Conservation (phyloP, 2,113 vertebrate genomes). For the Ceratotherium simum region DNA sequence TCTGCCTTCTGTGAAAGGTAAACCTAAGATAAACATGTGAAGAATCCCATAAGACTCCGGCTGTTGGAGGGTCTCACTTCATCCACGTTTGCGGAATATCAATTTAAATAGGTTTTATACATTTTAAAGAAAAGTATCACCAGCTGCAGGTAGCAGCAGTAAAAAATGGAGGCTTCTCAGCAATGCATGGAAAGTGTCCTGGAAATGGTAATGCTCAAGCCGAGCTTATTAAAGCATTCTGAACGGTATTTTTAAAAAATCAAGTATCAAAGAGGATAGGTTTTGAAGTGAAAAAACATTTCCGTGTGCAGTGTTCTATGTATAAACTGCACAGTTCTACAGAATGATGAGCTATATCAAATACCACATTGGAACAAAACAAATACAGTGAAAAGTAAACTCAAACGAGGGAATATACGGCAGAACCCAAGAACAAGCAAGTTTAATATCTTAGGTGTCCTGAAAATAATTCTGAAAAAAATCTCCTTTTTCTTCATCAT, state of each 20-base stretch:
- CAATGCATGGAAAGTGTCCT: slow-evolving; percentile 66
- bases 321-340: slow-evolving; percentile 78
- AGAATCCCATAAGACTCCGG: slow-evolving; percentile 46
- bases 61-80: slow-evolving; percentile 34
- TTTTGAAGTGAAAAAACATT: slow-evolving; percentile 82
- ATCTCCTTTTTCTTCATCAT: slow-evolving; percentile 55
- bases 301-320: slow-evolving; percentile 72
- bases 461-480: slow-evolving; percentile 58
- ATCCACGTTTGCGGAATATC: slow-evolving; percentile 48
- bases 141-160: slow-evolving; percentile 67
- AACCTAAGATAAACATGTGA: slow-evolving; percentile 57
- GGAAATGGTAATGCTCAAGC: slow-evolving; percentile 75
- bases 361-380: slow-evolving; percentile 59
- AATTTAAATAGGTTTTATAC: slow-evolving; percentile 59
- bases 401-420: slow-evolving; percentile 31
- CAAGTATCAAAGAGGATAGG: slow-evolving; percentile 85
- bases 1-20: slow-evolving; percentile 67
- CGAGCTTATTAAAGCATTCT: slow-evolving; percentile 81
- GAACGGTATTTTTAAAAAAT: slow-evolving; percentile 76
- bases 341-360: slow-evolving; percentile 69
- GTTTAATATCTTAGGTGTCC: slow-evolving; percentile 63
- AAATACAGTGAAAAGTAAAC: slow-evolving; percentile 63
- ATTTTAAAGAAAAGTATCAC: slow-evolving; percentile 68
- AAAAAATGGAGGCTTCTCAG: slow-evolving; percentile 66
- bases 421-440: slow-evolving; percentile 65